phyloP scores from a whole-genome alignment of 1,140 invertebrate genomes.

The Heliconius himera region DNA sequence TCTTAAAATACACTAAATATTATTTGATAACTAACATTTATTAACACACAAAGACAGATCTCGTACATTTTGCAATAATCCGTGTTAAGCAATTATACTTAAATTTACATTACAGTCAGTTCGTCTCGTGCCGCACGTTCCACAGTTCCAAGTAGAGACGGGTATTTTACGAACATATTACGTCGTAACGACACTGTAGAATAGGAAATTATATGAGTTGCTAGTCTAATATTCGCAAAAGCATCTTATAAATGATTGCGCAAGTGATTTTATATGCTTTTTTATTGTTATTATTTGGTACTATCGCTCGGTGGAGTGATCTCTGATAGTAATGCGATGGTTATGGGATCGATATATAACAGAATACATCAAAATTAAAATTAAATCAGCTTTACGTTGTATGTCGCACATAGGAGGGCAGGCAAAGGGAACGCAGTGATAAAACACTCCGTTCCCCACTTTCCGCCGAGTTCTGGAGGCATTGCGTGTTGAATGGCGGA shows the following conservation, averaged over 20 bases:
- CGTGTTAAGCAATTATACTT: slow-evolving; percentile 17
- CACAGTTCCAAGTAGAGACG: slow-evolving; percentile 16
- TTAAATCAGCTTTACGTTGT: no score
- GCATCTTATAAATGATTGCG: neutral
- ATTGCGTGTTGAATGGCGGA: no score
- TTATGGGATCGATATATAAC: no score
- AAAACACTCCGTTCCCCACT: no score
- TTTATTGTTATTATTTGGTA: neutral
- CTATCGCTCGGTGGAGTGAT: no score
- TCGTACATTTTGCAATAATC: slow-evolving; percentile 22
- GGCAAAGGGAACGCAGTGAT: no score
- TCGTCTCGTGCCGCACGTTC: slow-evolving; percentile 27
- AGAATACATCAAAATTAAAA: no score
- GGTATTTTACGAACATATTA: slow-evolving; percentile 23
- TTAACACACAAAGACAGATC: slow-evolving; percentile 8
- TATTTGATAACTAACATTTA: neutral
- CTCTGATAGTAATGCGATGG: no score
- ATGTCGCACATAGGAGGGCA: no score
- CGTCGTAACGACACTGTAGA: neutral
- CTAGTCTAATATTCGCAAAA: neutral
- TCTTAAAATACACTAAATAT: neutral
- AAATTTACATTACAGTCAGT: slow-evolving; percentile 27
- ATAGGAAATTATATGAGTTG: neutral
- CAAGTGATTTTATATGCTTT: neutral
- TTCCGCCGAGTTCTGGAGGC: no score